phyloP scores from a whole-genome alignment of 2,888 invertebrate genomes.

The Fragum fragum region DNA sequence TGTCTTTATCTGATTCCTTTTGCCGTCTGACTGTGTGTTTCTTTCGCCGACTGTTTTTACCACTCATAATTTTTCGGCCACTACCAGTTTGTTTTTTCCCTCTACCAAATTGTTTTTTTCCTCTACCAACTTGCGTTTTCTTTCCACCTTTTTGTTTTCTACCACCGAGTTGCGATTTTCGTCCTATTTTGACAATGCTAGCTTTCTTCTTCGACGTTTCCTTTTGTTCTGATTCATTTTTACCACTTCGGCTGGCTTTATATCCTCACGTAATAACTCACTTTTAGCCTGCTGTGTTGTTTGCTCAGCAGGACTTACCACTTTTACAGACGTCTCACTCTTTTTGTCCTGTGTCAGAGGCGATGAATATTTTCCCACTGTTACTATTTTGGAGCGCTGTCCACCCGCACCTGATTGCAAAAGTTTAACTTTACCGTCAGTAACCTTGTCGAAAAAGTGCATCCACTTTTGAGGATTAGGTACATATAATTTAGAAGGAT shows the following conservation, averaged over 20 bases:
- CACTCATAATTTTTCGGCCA: neutral
- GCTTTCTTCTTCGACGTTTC: neutral
- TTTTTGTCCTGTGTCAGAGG: neutral
- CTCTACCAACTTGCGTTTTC: neutral
- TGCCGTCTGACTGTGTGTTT: neutral
- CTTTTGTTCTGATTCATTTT: conserved; percentile 32
- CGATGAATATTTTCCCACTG: neutral
- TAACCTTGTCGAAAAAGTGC: conserved; percentile 42
- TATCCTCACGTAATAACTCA: conserved; percentile 48
- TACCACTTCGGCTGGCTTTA: conserved; percentile 40
- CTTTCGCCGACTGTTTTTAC: neutral
- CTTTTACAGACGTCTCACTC: conserved; percentile 32
- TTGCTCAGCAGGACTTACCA: conserved; percentile 54
- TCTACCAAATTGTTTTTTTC: conserved; percentile 18
- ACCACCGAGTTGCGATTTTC: conserved; percentile 8
- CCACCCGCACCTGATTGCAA: conserved; percentile 45
- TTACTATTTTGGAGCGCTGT: neutral
- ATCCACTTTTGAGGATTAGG: conserved; percentile 65
- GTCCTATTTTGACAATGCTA: conserved; percentile 13
- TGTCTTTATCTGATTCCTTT: conserved; percentile 18
- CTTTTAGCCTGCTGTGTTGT: conserved; percentile 49
- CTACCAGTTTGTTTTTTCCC: conserved; percentile 2
- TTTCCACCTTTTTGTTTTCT: neutral
- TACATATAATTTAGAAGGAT: conserved; percentile 54
- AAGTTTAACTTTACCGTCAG: conserved; percentile 37